Base-by-base conservation (phyloP, 2,797 vertebrate species). In the Siniperca undulata region DNA sequence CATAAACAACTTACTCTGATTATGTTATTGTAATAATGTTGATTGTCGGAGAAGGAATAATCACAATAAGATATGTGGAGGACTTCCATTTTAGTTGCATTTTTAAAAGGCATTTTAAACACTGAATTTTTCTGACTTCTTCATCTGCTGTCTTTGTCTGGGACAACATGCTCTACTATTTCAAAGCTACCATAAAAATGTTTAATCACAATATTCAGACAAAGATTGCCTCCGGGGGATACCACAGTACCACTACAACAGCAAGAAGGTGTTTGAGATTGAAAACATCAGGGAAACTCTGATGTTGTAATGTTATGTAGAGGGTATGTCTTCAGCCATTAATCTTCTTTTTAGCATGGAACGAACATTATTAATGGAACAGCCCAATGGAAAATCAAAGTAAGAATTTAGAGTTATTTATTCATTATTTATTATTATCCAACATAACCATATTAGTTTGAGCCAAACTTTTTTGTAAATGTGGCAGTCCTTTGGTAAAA, bases 371-470 rank as follows among this genome's bases (percentile, higher is more conserved):
- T 71, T 14, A 40, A 44, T 22, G 20, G 7, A 1, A 55, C 38
- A 44, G 36, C 20, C 34, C 1, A 27, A 22, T 64, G 40, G 58
- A 22, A 70, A 27, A 52, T 69, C 11, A 22, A 16, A 52, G n/a
- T 36, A 50, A 69, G 73, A n/a, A 69, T 50, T 22, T 6, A 27
- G 22, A 44, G 9, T 80, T 69, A 30, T 68, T 68, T 36, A 42
- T 73, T 12, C 20, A 8, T 3, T 30, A 1, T 30, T 53, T 30
- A 5, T 14, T 2, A n/a, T 76, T 16, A 38, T 22, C 38, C n/a
- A 46, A 30, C 48, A 55, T 69, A 12, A 27, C 55, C 19, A 53
- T 55, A 61, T 60, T 24, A 64, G 44, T 34, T 55, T 7, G 68
- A 78, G n/a, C 42, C 36, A 44, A 24, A 60, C 16, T 24, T 4